These are phyloP conservation scores for Myotis davidii DNA, from an alignment of 2,113 vertebrate species.

Conservation along the genomic window DNA sequence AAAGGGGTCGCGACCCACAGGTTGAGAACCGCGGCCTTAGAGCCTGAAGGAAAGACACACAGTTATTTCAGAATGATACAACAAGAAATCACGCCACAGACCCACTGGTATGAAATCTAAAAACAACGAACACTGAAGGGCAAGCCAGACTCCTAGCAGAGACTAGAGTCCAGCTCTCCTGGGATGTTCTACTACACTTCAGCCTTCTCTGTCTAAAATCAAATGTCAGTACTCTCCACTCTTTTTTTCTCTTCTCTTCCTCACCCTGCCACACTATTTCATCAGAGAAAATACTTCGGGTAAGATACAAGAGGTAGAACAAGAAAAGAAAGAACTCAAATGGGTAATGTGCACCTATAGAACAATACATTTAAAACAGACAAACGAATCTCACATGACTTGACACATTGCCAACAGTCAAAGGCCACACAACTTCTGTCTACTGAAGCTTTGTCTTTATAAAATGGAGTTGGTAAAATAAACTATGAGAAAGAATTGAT, in stretches of 20 bases:
- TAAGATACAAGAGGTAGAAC: neutral
- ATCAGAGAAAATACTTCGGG: neutral
- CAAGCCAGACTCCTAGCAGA: neutral
- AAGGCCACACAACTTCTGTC: neutral
- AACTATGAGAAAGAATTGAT: neutral
- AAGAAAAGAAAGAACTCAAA: neutral
- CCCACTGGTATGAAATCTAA: neutral
- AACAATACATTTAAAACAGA: neutral
- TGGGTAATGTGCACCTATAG: neutral
- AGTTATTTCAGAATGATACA: neutral
- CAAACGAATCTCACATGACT: neutral
- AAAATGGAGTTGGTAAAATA: neutral
- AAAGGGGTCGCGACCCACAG: too few species aligned
- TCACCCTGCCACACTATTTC: neutral
- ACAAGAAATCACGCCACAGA: neutral
- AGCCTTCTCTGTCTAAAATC: neutral
- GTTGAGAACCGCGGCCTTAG: neutral
- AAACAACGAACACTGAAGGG: neutral
- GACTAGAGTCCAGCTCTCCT: neutral
- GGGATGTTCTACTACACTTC: neutral
- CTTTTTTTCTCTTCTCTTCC: neutral
- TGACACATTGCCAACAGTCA: neutral
- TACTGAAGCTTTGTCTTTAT: constrained; percentile 8
- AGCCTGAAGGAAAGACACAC: neutral
- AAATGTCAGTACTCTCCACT: neutral